These are phyloP conservation scores for Montipora capitata DNA, from an alignment of 92 coral and sea anemone genomes.

Conservation along the genomic window DNA sequence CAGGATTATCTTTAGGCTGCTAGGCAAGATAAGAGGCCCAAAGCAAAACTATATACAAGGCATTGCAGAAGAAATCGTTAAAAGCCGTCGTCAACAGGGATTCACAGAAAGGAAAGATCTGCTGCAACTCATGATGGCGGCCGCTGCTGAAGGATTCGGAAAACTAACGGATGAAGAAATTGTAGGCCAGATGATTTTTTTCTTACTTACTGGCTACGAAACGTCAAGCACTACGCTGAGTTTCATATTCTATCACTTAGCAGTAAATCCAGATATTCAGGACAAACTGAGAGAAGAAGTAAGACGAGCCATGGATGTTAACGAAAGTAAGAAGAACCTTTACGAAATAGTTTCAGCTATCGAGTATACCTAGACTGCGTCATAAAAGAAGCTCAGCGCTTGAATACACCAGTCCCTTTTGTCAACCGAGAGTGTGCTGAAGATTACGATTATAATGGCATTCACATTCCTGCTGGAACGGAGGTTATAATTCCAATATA, in stretches of 20 bases:
- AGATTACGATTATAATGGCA: constrained; percentile 51
- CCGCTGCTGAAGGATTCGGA: constrained; percentile 62
- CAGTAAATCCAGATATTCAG: constrained; percentile 39
- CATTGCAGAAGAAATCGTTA: constrained; percentile 60
- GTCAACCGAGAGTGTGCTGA: constrained; percentile 53
- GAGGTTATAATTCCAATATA: constrained; percentile 62
- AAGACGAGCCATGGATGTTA: constrained; percentile 11
- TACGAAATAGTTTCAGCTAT: constrained; percentile 61
- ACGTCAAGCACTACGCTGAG: constrained; percentile 49
- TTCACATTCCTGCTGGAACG: constrained; percentile 71
- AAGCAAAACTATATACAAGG: background rate
- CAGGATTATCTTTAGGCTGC: background rate
- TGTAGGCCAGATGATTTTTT: constrained; percentile 57
- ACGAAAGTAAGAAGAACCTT: constrained; percentile 26
- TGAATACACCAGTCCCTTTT: constrained; percentile 50
- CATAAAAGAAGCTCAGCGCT: constrained; percentile 71
- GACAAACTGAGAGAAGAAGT: constrained; percentile 49
- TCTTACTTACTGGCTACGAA: constrained; percentile 71
- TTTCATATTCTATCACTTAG: constrained; percentile 18
- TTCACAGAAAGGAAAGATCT: constrained; percentile 65
- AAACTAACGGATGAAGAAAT: constrained; percentile 73
- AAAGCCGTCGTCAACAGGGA: constrained; percentile 49
- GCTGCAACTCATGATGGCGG: constrained; percentile 75
- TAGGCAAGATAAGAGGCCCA: background rate
- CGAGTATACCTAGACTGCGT: constrained; percentile 83